Evolutionary conservation across 2,888 invertebrate genomes (phyloP).

Genomic region (Pinctada fucata): DNA sequence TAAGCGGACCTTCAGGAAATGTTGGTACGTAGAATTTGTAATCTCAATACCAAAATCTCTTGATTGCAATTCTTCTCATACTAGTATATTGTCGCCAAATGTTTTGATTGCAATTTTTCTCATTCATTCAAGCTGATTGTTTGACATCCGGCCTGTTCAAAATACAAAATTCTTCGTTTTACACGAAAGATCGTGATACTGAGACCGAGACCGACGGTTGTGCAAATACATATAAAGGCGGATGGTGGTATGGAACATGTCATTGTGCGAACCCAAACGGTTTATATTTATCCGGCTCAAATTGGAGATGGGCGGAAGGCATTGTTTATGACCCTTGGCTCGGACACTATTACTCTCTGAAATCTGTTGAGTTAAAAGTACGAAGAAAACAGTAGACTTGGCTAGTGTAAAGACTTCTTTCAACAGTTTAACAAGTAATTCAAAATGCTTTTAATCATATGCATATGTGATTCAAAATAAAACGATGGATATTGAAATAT

Average conservation of each 20-base stretch:
- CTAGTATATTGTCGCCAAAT: too few species aligned
- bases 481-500: too few species aligned
- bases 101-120: too few species aligned
- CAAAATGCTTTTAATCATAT: too few species aligned
- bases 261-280: slow-evolving; percentile 4
- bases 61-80: not conserved
- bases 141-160: not conserved
- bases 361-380: not conserved
- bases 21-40: not conserved
- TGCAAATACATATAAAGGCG: not conserved
- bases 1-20: not conserved
- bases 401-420: too few species aligned
- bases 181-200: not conserved
- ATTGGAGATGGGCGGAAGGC: not conserved
- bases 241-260: slow-evolving; percentile 3
- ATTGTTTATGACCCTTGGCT: not conserved
- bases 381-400: not conserved
- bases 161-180: not conserved
- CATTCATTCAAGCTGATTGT: not conserved
- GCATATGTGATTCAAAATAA: too few species aligned
- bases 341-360: not conserved
- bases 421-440: too few species aligned
- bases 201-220: not conserved
- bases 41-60: not conserved
- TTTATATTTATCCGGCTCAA: not conserved